Evolutionary conservation across 2,888 invertebrate species (phyloP).

Genomic region (Amphipyra tragopoginis): DNA sequence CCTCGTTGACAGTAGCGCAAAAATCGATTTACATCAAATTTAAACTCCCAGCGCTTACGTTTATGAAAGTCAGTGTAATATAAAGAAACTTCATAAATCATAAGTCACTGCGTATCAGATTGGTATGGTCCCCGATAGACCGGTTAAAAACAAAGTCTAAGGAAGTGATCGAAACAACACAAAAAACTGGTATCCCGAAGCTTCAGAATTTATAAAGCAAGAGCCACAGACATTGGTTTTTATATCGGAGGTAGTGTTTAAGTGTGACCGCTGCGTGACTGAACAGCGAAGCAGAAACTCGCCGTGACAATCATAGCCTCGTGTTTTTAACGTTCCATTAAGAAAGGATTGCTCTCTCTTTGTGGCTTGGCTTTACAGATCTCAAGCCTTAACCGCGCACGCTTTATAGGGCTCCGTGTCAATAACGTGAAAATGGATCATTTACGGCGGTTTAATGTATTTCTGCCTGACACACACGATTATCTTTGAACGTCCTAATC

Average conservation of each 20-base stretch:
- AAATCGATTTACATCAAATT: constrained; percentile 17
- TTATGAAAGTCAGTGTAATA: not conserved
- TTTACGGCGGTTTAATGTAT: constrained; percentile 47
- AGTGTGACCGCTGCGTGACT: constrained; percentile 58
- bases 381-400: constrained; percentile 52
- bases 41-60: constrained; percentile 12
- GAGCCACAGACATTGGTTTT: constrained; percentile 48
- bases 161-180: constrained; percentile 32
- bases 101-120: constrained; percentile 14
- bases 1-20: constrained; percentile 2
- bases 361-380: constrained; percentile 52
- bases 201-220: constrained; percentile 42
- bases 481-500: constrained; percentile 39
- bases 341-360: constrained; percentile 54
- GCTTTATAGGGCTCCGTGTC: constrained; percentile 55
- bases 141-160: constrained; percentile 15
- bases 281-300: constrained; percentile 51
- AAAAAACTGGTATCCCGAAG: constrained; percentile 25
- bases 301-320: constrained; percentile 49
- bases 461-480: constrained; percentile 43
- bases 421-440: constrained; percentile 55
- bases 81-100: constrained; percentile 16
- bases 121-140: constrained; percentile 2
- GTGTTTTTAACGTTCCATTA: constrained; percentile 57
- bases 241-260: constrained; percentile 39